Conservation (phyloP, 1,140 invertebrate genomes). For the Apis mellifera region DNA sequence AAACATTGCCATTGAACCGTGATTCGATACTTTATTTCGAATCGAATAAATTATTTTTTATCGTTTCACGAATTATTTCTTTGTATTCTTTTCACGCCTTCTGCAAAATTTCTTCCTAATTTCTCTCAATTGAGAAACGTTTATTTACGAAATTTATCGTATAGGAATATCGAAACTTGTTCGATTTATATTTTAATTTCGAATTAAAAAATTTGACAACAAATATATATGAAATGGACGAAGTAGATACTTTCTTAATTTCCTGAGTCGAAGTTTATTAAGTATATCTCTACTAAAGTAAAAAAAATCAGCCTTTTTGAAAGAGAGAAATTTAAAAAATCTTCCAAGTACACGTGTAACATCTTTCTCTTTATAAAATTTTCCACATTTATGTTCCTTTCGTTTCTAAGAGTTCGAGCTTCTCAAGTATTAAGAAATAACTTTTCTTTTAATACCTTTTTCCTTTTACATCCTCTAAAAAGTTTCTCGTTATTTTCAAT, state of each 20-base stretch:
- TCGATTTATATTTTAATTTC: too few relatives aligned
- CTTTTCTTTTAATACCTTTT: background rate
- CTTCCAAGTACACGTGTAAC: too few relatives aligned
- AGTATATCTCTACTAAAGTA: too few relatives aligned
- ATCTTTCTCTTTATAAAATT: background rate
- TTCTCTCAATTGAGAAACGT: too few relatives aligned
- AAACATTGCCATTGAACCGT: background rate
- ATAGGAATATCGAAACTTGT: too few relatives aligned
- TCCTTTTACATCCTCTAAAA: background rate
- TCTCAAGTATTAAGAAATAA: background rate
- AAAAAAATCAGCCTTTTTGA: too few relatives aligned
- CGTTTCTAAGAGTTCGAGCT: background rate
- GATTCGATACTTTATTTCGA: background rate
- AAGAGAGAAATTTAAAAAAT: too few relatives aligned
- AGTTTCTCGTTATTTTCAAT: background rate
- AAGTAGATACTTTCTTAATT: too few relatives aligned
- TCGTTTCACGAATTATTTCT: background rate
- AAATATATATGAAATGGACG: too few relatives aligned
- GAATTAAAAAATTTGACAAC: too few relatives aligned
- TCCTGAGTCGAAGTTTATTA: too few relatives aligned
- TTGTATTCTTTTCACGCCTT: background rate
- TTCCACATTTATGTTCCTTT: background rate
- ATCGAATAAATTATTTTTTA: background rate
- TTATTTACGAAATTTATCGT: background rate
- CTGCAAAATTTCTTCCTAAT: background rate